A percentile compares a stretch with the other conserved stretches of the same genome.
These are phyloP conservation scores for Amphiprion clarkii DNA, from an alignment of 2,797 vertebrate species.

Conservation along the genomic window DNA sequence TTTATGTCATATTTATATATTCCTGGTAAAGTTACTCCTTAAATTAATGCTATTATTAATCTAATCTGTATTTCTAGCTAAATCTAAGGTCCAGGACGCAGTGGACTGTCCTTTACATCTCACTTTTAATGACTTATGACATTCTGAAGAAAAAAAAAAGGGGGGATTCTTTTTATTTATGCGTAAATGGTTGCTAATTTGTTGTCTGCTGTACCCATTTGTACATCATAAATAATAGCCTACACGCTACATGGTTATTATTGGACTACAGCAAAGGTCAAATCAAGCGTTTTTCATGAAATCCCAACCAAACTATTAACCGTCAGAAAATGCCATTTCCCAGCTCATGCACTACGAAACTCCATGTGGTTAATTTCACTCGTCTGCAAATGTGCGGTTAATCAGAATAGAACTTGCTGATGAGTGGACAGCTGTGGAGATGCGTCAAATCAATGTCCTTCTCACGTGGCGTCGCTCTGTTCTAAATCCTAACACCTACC, in stretches of 20 bases:
- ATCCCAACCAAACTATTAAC: background rate
- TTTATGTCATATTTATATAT: too few relatives aligned
- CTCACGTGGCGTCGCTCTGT: slow-evolving; percentile 11
- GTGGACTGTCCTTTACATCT: background rate
- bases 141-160: background rate
- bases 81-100: background rate
- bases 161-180: too few relatives aligned
- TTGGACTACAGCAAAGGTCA: too few relatives aligned
- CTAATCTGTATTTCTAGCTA: background rate
- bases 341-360: background rate
- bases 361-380: slow-evolving; percentile 35
- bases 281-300: background rate
- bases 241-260: too few relatives aligned
- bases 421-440: slow-evolving; percentile 52
- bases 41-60: background rate
- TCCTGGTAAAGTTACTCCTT: too few relatives aligned
- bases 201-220: too few relatives aligned
- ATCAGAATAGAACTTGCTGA: slow-evolving; percentile 18
- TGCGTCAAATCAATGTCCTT: slow-evolving; percentile 32
- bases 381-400: slow-evolving; percentile 9
- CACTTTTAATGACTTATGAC: background rate
- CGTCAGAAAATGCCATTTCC: background rate
- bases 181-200: too few relatives aligned
- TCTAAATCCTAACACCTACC: slow-evolving; percentile 44
- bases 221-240: too few relatives aligned